phyloP scores from a whole-genome alignment of 2,888 invertebrate species.

The Drosophila borborema region DNA sequence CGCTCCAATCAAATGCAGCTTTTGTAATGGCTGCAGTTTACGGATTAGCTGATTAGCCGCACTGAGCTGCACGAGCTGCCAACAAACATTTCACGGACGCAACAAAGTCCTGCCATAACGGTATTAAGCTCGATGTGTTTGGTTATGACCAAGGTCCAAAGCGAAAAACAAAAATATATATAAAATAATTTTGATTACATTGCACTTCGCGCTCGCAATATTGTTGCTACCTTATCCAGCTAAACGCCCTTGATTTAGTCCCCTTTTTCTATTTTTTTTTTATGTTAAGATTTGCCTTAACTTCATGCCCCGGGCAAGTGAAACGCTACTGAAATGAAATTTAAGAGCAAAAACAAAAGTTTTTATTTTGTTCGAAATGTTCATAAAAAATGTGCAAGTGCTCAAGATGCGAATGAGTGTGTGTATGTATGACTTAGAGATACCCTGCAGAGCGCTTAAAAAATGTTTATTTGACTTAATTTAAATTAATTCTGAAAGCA shows the following conservation, averaged over 20 bases:
- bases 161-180: not conserved
- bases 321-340: constrained; percentile 47
- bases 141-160: constrained; percentile 34
- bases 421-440: not conserved
- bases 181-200: constrained; percentile 49
- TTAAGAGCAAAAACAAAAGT: constrained; percentile 55
- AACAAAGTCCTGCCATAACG: not conserved
- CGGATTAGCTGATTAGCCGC: constrained; percentile 21
- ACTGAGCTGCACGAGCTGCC: not conserved
- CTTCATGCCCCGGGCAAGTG: constrained; percentile 8
- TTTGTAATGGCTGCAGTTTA: constrained; percentile 25
- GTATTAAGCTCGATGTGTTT: constrained; percentile 11
- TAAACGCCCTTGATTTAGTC: constrained; percentile 56
- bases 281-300: constrained; percentile 36
- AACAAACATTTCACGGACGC: constrained; percentile 4
- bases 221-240: constrained; percentile 41
- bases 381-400: constrained; percentile 36
- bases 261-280: constrained; percentile 5
- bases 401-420: not conserved
- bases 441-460: constrained; percentile 2
- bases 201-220: constrained; percentile 40
- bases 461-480: not conserved
- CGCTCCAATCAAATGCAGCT: not conserved
- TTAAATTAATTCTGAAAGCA: not conserved
- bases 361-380: constrained; percentile 33